Evolutionary conservation across 35 echinoderm and acorn worm species (phyloP).

Genomic region (Chiridota heheva): DNA sequence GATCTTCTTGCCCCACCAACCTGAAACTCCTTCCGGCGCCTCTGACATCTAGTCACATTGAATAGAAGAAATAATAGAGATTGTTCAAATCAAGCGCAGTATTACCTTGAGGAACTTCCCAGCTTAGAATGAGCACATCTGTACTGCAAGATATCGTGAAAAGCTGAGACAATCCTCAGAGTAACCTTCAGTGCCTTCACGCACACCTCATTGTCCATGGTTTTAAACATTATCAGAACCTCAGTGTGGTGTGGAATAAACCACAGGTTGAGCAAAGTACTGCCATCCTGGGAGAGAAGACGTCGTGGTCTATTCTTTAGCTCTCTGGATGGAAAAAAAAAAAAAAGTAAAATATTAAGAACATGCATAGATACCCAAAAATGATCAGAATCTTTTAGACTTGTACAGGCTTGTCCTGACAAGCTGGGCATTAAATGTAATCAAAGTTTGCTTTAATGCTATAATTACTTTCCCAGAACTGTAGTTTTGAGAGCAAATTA

Average conservation of each 20-base stretch:
- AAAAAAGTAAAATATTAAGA: background rate
- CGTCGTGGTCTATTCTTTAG: conserved; percentile 85
- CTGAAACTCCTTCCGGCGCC: no score
- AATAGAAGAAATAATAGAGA: background rate
- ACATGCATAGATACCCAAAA: no score
- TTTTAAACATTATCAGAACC: conserved; percentile 92
- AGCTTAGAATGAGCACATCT: conserved; percentile 94
- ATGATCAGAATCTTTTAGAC: background rate
- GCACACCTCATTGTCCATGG: conserved; percentile 77
- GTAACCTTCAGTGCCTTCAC: conserved; percentile 59
- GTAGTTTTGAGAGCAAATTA: no score
- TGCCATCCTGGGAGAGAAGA: conserved; percentile 74
- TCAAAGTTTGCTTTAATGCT: background rate
- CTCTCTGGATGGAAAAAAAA: conserved; percentile 55
- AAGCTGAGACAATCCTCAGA: conserved; percentile 57
- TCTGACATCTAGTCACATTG: no score
- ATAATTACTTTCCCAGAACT: no score
- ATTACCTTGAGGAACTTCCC: conserved; percentile 90
- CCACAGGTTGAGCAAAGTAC: conserved; percentile 88
- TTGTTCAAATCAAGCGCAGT: background rate
- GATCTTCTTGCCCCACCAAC: no score
- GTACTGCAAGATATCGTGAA: conserved; percentile 97
- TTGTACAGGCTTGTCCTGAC: background rate
- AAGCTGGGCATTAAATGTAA: background rate
- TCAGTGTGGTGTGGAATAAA: conserved; percentile 95